These are phyloP conservation scores for Lamellibrachia satsuma DNA, from an alignment of 2,888 invertebrate species.

Conservation along the genomic window DNA sequence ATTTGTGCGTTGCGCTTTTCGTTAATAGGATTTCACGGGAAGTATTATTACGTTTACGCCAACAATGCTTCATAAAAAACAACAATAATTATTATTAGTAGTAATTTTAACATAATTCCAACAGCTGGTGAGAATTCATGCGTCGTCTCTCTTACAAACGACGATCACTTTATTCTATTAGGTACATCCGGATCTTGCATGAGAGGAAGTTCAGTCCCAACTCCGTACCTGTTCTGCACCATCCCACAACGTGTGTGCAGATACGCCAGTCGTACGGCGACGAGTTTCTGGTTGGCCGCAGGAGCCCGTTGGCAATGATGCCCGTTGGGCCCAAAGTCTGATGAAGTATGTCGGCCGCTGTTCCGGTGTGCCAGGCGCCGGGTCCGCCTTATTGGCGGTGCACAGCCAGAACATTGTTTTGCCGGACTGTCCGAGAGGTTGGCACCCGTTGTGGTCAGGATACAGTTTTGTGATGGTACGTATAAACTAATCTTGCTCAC, in stretches of 20 bases:
- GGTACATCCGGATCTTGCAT: constrained; percentile 25
- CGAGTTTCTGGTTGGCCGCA: constrained; percentile 24
- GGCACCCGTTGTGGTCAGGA: constrained; percentile 93
- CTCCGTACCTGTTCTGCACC: constrained; percentile 25
- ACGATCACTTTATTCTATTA: not conserved
- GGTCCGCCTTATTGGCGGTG: constrained; percentile 94
- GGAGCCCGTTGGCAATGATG: constrained; percentile 19
- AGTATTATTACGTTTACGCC: too few relatives aligned
- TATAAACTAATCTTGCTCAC: not conserved
- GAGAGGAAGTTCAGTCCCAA: not conserved
- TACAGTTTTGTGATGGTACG: constrained; percentile 96
- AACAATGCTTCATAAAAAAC: too few relatives aligned
- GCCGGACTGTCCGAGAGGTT: constrained; percentile 88
- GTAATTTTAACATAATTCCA: too few relatives aligned
- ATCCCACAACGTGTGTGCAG: constrained; percentile 21
- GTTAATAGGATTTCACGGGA: too few relatives aligned
- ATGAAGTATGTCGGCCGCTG: constrained; percentile 78
- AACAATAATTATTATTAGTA: too few relatives aligned
- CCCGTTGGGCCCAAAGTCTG: not conserved
- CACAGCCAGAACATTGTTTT: constrained; percentile 89
- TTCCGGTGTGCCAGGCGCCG: constrained; percentile 94
- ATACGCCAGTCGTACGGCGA: constrained; percentile 23
- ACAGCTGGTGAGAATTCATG: too few relatives aligned
- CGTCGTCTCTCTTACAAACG: not conserved
- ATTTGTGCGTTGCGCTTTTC: too few relatives aligned